Conservation (phyloP, 2,888 invertebrate genomes). For the Drosophila limbata region DNA sequence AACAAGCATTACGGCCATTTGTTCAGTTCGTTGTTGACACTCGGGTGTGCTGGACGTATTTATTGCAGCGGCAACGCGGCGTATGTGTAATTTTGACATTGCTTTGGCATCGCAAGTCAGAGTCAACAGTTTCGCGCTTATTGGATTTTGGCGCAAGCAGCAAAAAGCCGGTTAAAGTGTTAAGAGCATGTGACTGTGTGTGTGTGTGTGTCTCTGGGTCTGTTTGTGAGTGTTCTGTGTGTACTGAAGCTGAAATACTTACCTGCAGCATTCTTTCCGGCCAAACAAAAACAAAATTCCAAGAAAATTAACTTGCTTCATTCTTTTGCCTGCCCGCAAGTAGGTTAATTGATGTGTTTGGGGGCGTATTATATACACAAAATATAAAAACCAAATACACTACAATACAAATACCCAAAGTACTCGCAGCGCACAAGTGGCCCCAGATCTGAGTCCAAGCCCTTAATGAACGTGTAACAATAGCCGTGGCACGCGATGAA, state of each 20-base stretch:
- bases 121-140: constrained; percentile 54
- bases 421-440: constrained; percentile 14
- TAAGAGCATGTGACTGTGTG: constrained; percentile 31
- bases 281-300: constrained; percentile 41
- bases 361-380: constrained; percentile 23
- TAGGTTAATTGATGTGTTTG: constrained; percentile 73
- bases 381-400: constrained; percentile 47
- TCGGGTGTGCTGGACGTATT: constrained; percentile 60
- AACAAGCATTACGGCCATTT: constrained; percentile 1
- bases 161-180: constrained; percentile 73
- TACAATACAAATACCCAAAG: constrained; percentile 14
- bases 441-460: neutral
- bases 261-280: constrained; percentile 44
- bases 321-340: constrained; percentile 43
- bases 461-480: constrained; percentile 50
- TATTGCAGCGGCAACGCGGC: constrained; percentile 44
- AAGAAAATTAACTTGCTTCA: constrained; percentile 68
- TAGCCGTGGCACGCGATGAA: constrained; percentile 52
- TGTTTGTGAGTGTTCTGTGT: constrained; percentile 14
- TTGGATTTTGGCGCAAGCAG: constrained; percentile 73
- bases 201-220: neutral
- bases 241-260: constrained; percentile 25
- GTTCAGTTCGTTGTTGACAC: constrained; percentile 73
- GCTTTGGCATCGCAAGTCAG: neutral
- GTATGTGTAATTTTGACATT: constrained; percentile 49